Conservation (phyloP, 2,797 vertebrate genomes). For the Remorina albescens region DNA sequence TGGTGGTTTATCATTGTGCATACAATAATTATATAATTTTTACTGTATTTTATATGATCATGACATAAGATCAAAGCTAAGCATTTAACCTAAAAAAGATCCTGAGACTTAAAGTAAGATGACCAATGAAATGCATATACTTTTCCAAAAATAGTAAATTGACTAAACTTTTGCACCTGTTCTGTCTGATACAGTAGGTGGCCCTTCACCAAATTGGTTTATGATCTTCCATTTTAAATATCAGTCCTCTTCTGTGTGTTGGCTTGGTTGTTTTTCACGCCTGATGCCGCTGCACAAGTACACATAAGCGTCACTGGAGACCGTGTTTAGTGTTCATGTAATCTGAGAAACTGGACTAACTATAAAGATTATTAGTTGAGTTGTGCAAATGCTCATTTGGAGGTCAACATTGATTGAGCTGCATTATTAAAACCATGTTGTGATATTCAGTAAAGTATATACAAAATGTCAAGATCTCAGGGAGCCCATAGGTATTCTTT, state of each 20-base stretch:
- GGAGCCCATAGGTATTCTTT: conserved; percentile 45
- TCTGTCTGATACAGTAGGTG: no score
- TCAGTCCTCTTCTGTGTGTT: not conserved
- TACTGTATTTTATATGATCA: no score
- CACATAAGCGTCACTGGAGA: not conserved
- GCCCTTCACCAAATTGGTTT: no score
- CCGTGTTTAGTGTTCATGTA: no score
- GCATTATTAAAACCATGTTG: conserved; percentile 40
- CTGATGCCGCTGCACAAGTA: not conserved
- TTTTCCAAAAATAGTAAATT: no score
- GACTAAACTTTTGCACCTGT: no score
- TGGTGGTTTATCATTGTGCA: no score
- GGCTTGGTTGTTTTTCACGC: not conserved
- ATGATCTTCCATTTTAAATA: not conserved
- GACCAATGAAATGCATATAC: no score
- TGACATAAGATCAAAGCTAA: no score
- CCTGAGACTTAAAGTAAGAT: no score
- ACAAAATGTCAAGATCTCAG: conserved; percentile 58
- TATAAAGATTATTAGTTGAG: conserved; percentile 21
- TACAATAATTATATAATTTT: no score
- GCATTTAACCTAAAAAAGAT: no score
- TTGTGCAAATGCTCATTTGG: conserved; percentile 17
- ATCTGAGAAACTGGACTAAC: not conserved
- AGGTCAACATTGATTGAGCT: conserved; percentile 33
- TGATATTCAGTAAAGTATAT: conserved; percentile 50